phyloP scores from a whole-genome alignment of 2,888 invertebrate species.

The Pardosa pseudoannulata region DNA sequence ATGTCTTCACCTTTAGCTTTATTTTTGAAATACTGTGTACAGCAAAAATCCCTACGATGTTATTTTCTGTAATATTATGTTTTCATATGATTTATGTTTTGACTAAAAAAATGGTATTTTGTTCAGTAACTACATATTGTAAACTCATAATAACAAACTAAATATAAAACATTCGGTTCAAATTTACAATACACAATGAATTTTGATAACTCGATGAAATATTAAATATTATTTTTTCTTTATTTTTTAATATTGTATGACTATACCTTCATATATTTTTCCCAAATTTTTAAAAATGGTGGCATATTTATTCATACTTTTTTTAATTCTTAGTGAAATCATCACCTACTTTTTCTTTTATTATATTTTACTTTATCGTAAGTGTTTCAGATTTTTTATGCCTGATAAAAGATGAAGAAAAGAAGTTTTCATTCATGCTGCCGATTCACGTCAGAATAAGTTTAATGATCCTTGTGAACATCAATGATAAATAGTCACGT shows the following conservation, averaged over 20 bases:
- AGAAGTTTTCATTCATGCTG: slow-evolving; percentile 64
- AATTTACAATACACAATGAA: too few species aligned
- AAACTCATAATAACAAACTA: too few species aligned
- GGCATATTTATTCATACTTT: not conserved
- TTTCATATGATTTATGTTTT: too few species aligned
- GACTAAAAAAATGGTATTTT: too few species aligned
- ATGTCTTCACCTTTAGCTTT: too few species aligned
- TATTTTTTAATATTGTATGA: slow-evolving; percentile 32
- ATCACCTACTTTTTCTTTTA: slow-evolving; percentile 53
- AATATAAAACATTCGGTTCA: too few species aligned
- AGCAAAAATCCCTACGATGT: too few species aligned
- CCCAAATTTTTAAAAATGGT: not conserved
- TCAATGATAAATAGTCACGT: slow-evolving; percentile 55
- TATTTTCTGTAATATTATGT: too few species aligned
- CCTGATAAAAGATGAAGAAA: not conserved
- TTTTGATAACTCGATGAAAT: too few species aligned
- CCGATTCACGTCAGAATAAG: slow-evolving; percentile 67
- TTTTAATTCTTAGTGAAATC: slow-evolving; percentile 61
- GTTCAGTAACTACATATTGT: too few species aligned
- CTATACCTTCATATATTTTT: slow-evolving; percentile 44
- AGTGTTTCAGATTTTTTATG: slow-evolving; percentile 20
- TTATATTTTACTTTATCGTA: slow-evolving; percentile 9
- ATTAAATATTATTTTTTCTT: too few species aligned
- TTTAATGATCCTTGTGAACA: slow-evolving; percentile 69
- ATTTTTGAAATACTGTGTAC: too few species aligned